A percentile compares a stretch with the other conserved stretches of the same genome.
Evolutionary conservation across 2,797 vertebrate genomes (phyloP).

Genomic region (Dipus sagitta): DNA sequence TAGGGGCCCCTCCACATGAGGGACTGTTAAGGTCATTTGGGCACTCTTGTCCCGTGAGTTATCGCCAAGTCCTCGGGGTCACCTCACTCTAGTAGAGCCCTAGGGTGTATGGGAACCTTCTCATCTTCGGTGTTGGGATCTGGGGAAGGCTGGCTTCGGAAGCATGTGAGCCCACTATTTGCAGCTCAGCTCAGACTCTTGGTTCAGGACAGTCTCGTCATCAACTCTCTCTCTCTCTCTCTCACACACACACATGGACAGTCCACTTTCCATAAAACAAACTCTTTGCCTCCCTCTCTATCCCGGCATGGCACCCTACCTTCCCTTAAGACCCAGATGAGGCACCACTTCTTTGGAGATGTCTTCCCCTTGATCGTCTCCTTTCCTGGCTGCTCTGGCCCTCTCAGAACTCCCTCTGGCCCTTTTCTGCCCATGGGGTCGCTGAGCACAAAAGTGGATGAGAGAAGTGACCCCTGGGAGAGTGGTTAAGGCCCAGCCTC

Average conservation of each 20-base stretch:
- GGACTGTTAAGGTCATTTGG: not conserved
- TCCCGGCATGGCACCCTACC: not conserved
- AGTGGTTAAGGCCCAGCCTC: not conserved
- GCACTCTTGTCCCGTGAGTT: not conserved
- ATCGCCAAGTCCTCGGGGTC: not conserved
- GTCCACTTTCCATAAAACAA: not conserved
- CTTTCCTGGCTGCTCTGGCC: too few species aligned
- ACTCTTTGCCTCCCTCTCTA: not conserved
- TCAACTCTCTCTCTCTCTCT: too few species aligned
- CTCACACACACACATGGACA: not conserved
- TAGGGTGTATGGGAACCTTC: accelerated
- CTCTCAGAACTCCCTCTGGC: not conserved
- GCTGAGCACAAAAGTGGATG: not conserved
- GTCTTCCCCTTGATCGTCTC: not conserved
- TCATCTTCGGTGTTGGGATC: too few species aligned
- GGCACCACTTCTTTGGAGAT: not conserved
- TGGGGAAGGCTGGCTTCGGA: not conserved
- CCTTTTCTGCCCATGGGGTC: not conserved
- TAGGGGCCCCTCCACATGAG: not conserved
- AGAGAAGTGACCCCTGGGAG: not conserved
- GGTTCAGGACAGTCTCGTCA: not conserved
- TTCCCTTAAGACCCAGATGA: not conserved
- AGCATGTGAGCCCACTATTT: too few species aligned
- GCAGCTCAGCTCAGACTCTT: not conserved
- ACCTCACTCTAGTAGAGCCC: not conserved